phyloP scores from a whole-genome alignment of 2,797 vertebrate species.

The Argyrosomus regius region DNA sequence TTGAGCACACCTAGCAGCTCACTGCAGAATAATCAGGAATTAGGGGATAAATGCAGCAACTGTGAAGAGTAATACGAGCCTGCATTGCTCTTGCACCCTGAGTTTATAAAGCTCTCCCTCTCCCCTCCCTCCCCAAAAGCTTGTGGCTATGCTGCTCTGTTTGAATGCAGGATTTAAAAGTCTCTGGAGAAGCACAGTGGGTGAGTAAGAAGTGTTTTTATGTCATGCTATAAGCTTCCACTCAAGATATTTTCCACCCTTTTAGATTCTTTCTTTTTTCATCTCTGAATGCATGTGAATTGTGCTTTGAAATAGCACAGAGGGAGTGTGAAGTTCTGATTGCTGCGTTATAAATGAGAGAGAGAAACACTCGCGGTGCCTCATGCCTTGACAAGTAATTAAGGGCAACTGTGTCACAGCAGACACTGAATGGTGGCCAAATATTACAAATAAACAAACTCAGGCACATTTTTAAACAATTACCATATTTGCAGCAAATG shows the following conservation, averaged over 20 bases:
- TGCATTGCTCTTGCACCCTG: conserved; percentile 59
- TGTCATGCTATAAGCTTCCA: conserved; percentile 74
- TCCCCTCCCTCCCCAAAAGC: conserved; percentile 40
- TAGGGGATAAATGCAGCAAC: conserved; percentile 81
- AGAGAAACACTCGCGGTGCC: conserved; percentile 33
- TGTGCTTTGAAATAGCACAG: conserved; percentile 56
- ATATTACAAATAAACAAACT: conserved; percentile 60
- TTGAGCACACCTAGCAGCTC: conserved; percentile 83
- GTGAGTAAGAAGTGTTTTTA: conserved; percentile 72
- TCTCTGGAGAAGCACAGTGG: conserved; percentile 71
- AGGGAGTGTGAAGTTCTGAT: conserved; percentile 48
- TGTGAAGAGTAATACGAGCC: conserved; percentile 78
- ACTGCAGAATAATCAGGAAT: conserved; percentile 84
- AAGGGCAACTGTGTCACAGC: conserved; percentile 51
- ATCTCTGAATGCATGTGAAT: conserved; percentile 46
- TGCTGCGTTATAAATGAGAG: conserved; percentile 50
- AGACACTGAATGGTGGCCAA: conserved; percentile 46
- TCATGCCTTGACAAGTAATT: conserved; percentile 72
- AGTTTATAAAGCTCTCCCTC: conserved; percentile 71
- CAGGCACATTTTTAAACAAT: conserved; percentile 35
- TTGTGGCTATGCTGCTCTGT: conserved; percentile 64
- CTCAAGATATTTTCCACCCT: conserved; percentile 67
- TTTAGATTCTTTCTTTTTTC: conserved; percentile 47
- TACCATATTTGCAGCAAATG: conserved; percentile 19
- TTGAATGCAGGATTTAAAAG: conserved; percentile 77